phyloP scores from a whole-genome alignment of 2,797 vertebrate genomes.

The Labroides dimidiatus region DNA sequence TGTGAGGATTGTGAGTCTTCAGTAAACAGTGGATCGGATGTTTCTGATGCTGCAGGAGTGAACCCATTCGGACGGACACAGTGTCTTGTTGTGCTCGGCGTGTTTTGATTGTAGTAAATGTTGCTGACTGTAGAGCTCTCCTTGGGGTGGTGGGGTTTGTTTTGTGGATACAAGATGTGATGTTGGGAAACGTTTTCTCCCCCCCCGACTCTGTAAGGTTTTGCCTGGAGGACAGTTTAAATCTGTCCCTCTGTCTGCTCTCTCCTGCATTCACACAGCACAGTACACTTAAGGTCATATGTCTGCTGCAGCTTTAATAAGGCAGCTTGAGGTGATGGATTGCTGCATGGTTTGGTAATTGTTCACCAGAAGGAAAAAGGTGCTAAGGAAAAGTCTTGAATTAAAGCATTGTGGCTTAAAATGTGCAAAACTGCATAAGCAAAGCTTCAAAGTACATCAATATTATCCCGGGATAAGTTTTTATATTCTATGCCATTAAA shows the following conservation, averaged over 20 bases:
- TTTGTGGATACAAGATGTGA: conserved; percentile 46
- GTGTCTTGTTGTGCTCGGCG: conserved; percentile 14
- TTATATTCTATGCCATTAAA: too few species aligned
- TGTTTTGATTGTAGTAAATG: conserved; percentile 45
- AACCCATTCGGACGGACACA: conserved; percentile 35
- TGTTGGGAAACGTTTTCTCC: conserved; percentile 31
- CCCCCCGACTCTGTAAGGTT: conserved; percentile 11
- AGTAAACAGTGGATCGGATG: conserved; percentile 48
- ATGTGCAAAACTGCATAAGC: neutral
- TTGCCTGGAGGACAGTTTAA: conserved; percentile 44
- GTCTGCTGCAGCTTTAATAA: conserved; percentile 27
- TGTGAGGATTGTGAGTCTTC: conserved; percentile 1
- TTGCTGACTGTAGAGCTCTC: conserved; percentile 30
- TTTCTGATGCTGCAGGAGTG: conserved; percentile 54
- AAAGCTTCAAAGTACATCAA: neutral
- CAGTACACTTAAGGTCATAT: conserved; percentile 36
- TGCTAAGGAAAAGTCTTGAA: neutral
- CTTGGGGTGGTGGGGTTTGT: conserved; percentile 39
- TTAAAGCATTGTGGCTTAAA: neutral
- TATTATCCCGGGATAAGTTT: too few species aligned
- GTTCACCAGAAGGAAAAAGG: neutral
- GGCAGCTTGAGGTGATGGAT: conserved; percentile 19
- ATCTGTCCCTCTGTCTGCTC: conserved; percentile 25
- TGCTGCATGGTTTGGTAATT: conserved; percentile 2
- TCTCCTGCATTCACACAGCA: conserved; percentile 26